Base-by-base conservation (phyloP, 2,113 vertebrate species). In the Serinus canaria region DNA sequence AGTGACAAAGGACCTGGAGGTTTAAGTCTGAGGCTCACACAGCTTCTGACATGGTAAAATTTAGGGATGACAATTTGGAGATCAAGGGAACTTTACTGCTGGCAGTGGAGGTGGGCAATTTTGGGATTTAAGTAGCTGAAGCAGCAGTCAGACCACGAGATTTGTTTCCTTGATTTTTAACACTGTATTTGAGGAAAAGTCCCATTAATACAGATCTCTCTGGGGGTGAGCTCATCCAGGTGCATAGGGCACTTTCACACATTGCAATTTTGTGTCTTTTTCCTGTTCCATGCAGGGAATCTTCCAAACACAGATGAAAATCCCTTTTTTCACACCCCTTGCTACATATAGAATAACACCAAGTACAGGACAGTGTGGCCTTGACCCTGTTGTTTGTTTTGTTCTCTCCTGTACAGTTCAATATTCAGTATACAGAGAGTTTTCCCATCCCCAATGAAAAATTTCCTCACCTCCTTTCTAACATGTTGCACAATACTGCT, bases 71-170 rank as follows among this genome's bases (percentile, higher is more conserved):
- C 75, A 88, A 85, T 90, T 82, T 88, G 67, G 74, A 93, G 85
- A 94, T 94, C 85, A 96, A 94, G 70, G 53, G 22, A 53, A 76
- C 75, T 93, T 91, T 44, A 41, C 69, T 76, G n/a, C 58, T 79
- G 62, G 70, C 74, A 91, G 17, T 37, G 15, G 30, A 68, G 41
- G n/a, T 11, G 74, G 62, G 85, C 78, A 94, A 94, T 94, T 96
- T 94, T 72, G 33, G 88, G 94, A 96, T 91, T 96, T 93, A 90
- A 53, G 70, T 8, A 76, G 44, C 67, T 85, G 64, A 84, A 91
- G 70, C 78, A 90, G 46, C 82, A 94, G 49, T 80, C 49, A 90
- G 49, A 68, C 41, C 31, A 76, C 0, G 11, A n/a, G 62, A 90
- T 53, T 86, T 76, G 22, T 87, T 49, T 73, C 41, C 78, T 72